Evolutionary conservation across 2,113 vertebrate genomes (phyloP).

Genomic region (Ochotona curzoniae): DNA sequence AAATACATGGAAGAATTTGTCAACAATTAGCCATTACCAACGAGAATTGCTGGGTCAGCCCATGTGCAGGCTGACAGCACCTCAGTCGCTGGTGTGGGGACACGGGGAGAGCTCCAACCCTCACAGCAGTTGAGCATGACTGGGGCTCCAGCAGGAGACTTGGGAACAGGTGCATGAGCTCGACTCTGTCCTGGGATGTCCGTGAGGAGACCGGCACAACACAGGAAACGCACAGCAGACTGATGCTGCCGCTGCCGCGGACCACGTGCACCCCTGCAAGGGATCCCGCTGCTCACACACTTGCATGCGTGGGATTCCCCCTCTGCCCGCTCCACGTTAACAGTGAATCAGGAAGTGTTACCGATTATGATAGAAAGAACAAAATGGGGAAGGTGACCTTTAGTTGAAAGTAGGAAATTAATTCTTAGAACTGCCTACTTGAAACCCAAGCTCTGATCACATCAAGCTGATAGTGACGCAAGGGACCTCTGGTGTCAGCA

Average conservation of each 20-base stretch:
- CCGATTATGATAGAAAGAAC: constrained; percentile 31
- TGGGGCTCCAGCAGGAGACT: not conserved
- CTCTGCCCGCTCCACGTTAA: not conserved
- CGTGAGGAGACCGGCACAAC: not conserved
- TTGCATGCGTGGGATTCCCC: not conserved
- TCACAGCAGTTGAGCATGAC: not conserved
- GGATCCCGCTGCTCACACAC: too few species aligned
- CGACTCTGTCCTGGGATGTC: too few species aligned
- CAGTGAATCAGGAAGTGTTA: constrained; percentile 37
- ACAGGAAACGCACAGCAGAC: not conserved
- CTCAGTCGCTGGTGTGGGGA: not conserved
- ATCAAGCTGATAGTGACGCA: constrained; percentile 62
- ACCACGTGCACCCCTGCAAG: not conserved
- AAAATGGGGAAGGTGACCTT: constrained; percentile 81
- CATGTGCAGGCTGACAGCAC: not conserved
- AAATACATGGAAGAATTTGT: not conserved
- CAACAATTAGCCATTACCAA: too few species aligned
- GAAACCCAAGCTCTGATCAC: constrained; percentile 76
- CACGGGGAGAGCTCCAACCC: accelerated
- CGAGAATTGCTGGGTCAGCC: not conserved
- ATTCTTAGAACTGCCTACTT: constrained; percentile 83
- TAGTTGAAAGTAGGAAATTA: constrained; percentile 79
- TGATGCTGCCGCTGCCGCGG: not conserved
- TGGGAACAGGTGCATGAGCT: accelerated
- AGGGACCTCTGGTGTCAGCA: constrained; percentile 31